Evolutionary conservation across 2,113 vertebrate species (phyloP).

Genomic region (Sus scrofa): DNA sequence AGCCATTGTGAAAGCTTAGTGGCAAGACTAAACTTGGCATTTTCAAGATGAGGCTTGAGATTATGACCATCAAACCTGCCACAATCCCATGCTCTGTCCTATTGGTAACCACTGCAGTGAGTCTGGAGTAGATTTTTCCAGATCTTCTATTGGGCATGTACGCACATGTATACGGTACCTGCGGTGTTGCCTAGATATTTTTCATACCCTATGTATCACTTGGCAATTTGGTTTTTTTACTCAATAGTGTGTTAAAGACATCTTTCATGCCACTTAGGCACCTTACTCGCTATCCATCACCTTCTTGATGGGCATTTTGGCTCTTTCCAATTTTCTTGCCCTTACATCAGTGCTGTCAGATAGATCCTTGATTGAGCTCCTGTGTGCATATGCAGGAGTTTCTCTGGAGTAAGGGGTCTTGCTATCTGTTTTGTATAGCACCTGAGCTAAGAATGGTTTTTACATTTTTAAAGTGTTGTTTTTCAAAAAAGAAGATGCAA

Average conservation of each 20-base stretch:
- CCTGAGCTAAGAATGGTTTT: not conserved
- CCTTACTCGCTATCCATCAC: not conserved
- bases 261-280: not conserved
- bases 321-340: conserved; percentile 5
- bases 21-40: not conserved
- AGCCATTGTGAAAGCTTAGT: not conserved
- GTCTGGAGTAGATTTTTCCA: not conserved
- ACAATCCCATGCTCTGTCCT: not conserved
- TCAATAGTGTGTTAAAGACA: not conserved
- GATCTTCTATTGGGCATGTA: not conserved
- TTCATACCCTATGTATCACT: not conserved
- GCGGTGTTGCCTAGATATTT: not conserved
- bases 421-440: not conserved
- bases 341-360: not conserved
- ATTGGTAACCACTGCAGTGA: not conserved
- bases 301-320: not conserved
- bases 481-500: not conserved
- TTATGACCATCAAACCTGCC: not conserved
- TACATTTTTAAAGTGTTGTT: not conserved
- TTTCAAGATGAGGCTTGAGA: conserved; percentile 6
- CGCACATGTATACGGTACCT: not conserved
- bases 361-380: not conserved
- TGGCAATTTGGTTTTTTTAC: not conserved
- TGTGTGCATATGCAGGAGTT: not conserved
- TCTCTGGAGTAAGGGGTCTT: not conserved